Conservation (phyloP, 2,113 vertebrate species). For the Hylia prasina region DNA sequence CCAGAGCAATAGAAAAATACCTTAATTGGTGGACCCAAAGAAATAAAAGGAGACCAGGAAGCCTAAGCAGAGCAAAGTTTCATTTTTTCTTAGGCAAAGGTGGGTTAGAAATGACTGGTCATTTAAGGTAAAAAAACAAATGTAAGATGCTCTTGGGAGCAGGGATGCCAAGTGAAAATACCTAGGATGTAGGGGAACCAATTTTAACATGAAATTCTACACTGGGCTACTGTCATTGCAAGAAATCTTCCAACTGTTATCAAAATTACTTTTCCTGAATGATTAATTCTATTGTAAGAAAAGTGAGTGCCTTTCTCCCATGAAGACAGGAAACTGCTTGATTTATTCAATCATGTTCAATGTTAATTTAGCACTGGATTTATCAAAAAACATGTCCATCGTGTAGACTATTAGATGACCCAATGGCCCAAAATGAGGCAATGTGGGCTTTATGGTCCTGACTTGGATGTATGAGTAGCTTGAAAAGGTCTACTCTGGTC, state of each 20-base stretch:
- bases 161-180: background rate
- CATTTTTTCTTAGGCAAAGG: background rate
- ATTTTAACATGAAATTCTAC: background rate
- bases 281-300: background rate
- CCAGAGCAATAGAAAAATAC: background rate
- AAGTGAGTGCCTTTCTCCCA: background rate
- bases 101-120: background rate
- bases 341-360: background rate
- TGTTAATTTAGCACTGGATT: background rate
- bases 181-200: background rate
- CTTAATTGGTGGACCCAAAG: background rate
- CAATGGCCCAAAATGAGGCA: background rate
- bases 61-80: background rate
- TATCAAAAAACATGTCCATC: background rate
- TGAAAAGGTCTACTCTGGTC: background rate
- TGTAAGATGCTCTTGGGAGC: background rate
- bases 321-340: background rate
- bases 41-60: background rate
- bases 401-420: background rate
- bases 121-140: background rate
- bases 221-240: background rate
- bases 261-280: background rate
- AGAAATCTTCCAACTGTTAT: background rate
- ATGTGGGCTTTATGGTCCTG: background rate
- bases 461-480: background rate